Percentiles rank a stretch among this genome's conserved stretches.
Evolutionary conservation across 2,113 vertebrate genomes (phyloP).

Genomic region (Mormoops blainvillei): DNA sequence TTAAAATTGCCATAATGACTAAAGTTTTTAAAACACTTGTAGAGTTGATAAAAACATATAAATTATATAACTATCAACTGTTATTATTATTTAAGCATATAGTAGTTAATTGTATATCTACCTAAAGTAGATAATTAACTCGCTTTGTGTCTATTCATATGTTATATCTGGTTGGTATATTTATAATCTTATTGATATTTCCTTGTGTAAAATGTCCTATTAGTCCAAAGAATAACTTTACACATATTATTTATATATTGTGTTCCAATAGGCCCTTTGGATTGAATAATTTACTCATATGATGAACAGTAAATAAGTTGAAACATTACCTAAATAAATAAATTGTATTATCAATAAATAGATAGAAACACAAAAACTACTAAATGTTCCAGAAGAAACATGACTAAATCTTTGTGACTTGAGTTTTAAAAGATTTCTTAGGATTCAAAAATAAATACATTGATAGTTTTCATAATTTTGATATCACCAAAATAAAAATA

Average conservation of each 20-base stretch:
- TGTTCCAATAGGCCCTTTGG: fast-evolving
- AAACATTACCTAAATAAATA: neutral
- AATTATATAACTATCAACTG: neutral
- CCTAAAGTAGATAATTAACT: neutral
- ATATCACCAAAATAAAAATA: neutral
- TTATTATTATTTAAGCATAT: neutral
- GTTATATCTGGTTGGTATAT: too few relatives aligned
- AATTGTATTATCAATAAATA: neutral
- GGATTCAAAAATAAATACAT: neutral
- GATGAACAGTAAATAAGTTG: neutral
- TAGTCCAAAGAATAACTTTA: neutral
- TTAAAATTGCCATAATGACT: neutral
- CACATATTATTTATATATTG: neutral
- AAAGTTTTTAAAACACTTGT: neutral
- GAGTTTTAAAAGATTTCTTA: neutral
- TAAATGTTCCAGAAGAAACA: neutral
- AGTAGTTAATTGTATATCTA: neutral
- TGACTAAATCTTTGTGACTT: neutral
- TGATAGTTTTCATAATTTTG: neutral
- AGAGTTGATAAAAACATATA: neutral
- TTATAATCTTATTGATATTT: too few relatives aligned
- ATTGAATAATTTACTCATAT: neutral
- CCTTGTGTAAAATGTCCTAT: too few relatives aligned
- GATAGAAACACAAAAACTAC: neutral
- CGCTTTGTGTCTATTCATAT: too few relatives aligned